phyloP scores from a whole-genome alignment of 2,797 vertebrate species.

The Distichodus sexfasciatus region DNA sequence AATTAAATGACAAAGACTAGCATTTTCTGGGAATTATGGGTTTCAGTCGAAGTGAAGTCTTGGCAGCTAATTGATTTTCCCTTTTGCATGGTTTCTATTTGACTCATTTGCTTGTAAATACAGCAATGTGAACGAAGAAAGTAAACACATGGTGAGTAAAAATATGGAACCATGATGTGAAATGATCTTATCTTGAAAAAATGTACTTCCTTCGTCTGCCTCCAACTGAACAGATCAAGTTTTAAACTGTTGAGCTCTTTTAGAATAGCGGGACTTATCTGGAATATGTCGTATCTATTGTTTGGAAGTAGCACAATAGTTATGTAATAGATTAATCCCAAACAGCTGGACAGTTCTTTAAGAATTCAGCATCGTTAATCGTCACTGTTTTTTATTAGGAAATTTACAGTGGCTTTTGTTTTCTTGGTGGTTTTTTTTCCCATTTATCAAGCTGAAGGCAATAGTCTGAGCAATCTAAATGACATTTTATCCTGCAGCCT shows the following conservation, averaged over 20 bases:
- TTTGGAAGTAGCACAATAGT: not conserved
- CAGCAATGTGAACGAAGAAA: too few relatives aligned
- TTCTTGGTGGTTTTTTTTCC: not conserved
- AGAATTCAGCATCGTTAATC: not conserved
- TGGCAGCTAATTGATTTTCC: too few relatives aligned
- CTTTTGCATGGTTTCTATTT: too few relatives aligned
- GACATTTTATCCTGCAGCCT: conserved; percentile 11
- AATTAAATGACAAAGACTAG: too few relatives aligned
- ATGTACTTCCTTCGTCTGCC: not conserved
- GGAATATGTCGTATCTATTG: not conserved
- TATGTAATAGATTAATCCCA: not conserved
- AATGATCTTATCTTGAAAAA: too few relatives aligned
- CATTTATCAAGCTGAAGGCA: not conserved
- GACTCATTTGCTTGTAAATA: too few relatives aligned
- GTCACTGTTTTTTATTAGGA: not conserved
- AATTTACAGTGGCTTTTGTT: not conserved
- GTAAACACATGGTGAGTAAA: too few relatives aligned
- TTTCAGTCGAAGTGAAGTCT: too few relatives aligned
- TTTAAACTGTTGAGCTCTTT: not conserved
- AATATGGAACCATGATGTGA: too few relatives aligned
- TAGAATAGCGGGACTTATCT: not conserved
- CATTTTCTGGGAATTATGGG: too few relatives aligned
- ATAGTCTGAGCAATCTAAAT: not conserved
- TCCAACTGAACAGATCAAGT: not conserved
- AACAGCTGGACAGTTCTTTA: not conserved